Base-by-base conservation (phyloP, 2,113 vertebrate species). In the Apteryx mantelli region DNA sequence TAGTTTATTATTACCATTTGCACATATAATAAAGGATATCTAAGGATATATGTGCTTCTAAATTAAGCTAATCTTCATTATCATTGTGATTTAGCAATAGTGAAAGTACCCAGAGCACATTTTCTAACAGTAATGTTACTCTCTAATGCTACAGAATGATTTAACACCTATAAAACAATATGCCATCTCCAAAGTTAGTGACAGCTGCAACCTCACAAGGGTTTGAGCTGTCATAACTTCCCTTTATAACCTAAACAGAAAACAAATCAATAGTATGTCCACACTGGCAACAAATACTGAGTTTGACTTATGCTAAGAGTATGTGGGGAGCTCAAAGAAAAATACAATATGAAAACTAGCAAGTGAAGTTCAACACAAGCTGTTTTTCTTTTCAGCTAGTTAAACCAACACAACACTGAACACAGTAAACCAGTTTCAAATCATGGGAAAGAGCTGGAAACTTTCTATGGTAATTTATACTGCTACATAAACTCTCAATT, bases 291-390 rank as follows among this genome's bases (percentile, higher is more conserved):
- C 52, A 69, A 81, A 81, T 64, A 82, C 30, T 2, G 21, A 48
- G 11, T 53, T 14, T 48, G 77, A 30, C 60, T 56, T 78, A 52
- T 58, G 21, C 50, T 60, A 32, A 52, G 82, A 56, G 48, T 15
- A 40, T 0, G 0, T 20, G 22, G 12, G 36, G 48, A 86, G 3
- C 36, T 13, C 2, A 2, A 40, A 58, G 28, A 55, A 25, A 64
- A 88, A 73, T 5, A 71, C 8, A 30, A 46, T 0, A 2, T 70
- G 52, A 22, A 79, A 83, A 77, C 6, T 16, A 78, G 46, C 74
- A 76, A 32, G 36, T 52, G 12, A 77, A 52, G 20, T 9, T 65
- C 63, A 84, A n/a, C 56, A 61, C 16, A 36, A 81, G 30, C 13
- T 88, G 28, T 11, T 86, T 11, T 3, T 80, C 30, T 42, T 26